phyloP scores from a whole-genome alignment of 2,888 invertebrate species.

The Lochmaea capreae region DNA sequence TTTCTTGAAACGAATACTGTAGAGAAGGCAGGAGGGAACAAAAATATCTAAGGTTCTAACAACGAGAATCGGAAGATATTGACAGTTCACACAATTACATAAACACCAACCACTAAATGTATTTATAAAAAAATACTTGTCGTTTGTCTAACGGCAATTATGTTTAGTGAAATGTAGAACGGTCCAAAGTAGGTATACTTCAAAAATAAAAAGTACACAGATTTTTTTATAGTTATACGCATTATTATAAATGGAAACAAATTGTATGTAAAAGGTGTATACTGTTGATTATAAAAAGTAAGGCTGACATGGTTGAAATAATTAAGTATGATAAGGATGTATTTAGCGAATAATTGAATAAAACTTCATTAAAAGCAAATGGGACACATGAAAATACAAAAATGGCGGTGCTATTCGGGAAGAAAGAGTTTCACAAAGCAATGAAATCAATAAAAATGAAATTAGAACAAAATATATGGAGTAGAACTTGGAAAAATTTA shows the following conservation, averaged over 20 bases:
- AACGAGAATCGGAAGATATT: slow-evolving; percentile 6
- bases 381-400: too few species aligned
- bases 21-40: slow-evolving; percentile 1
- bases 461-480: too few species aligned
- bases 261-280: too few species aligned
- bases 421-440: too few species aligned
- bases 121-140: background rate
- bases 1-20: background rate
- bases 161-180: background rate
- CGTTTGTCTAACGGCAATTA: background rate
- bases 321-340: too few species aligned
- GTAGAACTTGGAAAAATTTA: too few species aligned
- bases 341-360: too few species aligned
- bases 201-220: background rate
- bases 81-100: slow-evolving; percentile 7
- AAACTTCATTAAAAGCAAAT: too few species aligned
- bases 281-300: too few species aligned
- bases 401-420: too few species aligned
- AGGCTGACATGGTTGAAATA: too few species aligned
- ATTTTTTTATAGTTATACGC: background rate
- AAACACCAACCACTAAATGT: background rate
- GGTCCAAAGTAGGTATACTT: background rate
- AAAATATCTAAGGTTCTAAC: slow-evolving; percentile 6
- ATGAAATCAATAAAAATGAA: too few species aligned
- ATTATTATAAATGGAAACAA: background rate